phyloP scores from a whole-genome alignment of 2,797 vertebrate genomes.

The Hippocampus kuda region DNA sequence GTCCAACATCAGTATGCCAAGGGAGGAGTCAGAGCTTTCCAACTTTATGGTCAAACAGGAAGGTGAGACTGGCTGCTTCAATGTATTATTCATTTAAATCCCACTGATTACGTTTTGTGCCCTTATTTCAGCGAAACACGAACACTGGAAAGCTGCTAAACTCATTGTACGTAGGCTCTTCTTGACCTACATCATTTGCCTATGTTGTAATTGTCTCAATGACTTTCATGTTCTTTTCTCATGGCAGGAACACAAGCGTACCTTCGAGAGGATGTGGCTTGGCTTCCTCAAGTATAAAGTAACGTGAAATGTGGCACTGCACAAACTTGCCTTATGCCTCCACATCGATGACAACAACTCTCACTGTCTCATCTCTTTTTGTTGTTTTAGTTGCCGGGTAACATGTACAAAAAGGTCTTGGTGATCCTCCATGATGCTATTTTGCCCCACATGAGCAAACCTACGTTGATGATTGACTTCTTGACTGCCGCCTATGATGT shows the following conservation, averaged over 20 bases:
- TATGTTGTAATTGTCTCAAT: background rate
- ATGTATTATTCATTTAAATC: background rate
- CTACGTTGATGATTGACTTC: constrained; percentile 90
- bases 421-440: constrained; percentile 85
- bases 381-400: constrained; percentile 70
- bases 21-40: constrained; percentile 56
- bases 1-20: constrained; percentile 76
- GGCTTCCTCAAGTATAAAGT: constrained; percentile 87
- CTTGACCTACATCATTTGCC: background rate
- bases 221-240: constrained; percentile 7
- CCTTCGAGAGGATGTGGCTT: constrained; percentile 87
- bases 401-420: constrained; percentile 87
- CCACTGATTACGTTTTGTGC: background rate
- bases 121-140: constrained; percentile 58
- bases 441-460: constrained; percentile 86
- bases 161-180: constrained; percentile 67
- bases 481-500: constrained; percentile 84
- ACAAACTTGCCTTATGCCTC: background rate
- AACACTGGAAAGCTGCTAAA: constrained; percentile 80
- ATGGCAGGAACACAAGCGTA: constrained; percentile 79
- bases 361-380: background rate
- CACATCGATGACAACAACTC: background rate
- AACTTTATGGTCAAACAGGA: constrained; percentile 74
- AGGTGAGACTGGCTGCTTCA: constrained; percentile 58
- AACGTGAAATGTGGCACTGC: background rate